Base-by-base conservation (phyloP, 1,140 invertebrate genomes). In the Colletes latitarsis region DNA sequence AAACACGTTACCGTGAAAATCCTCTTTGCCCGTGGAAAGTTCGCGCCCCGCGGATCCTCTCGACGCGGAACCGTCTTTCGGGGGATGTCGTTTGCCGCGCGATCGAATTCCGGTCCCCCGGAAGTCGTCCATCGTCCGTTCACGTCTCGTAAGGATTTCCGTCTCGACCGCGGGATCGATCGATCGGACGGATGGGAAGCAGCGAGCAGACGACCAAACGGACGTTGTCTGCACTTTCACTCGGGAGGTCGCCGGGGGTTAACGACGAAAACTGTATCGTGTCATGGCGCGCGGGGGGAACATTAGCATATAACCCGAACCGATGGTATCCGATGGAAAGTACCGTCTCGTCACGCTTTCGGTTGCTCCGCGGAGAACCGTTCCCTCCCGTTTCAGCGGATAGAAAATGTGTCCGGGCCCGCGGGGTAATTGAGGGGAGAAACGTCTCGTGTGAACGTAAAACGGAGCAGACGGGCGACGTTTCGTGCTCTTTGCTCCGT, bases 251-350 rank as follows among this genome's bases (percentile, higher is more conserved):
- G 74, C 15, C 46, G 15, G 19, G 49, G 77, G 81, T 85, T 82
- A 86, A 83, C 83, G 73, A 87, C 72, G 58, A 86, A 83, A 86
- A 86, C 76, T 76, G 72, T 86, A 86, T 86, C 85, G 84, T 82
- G 76, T 83, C 85, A 66, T 77, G 85, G 82, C 71, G 77, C 67
- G 53, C 80, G 79, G 41, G 46, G 8, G 62, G 57, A 66, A 14
- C 84, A 82, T 86, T 86, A 86, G 72, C 84, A 86, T 83, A 76
- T 12, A 49, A 46, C 49, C 76, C 41, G 77, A 72, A 69, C 63
- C 58, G 62, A 64, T 74, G 62, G 39, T 74, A 80, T 74, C 70
- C 69, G 60, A 30, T 62, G 64, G 78, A 80, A 75, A 80, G 70
- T 75, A 39, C 17, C 68, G 49, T 12, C 60, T 62, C 67, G 76